Base-by-base conservation (phyloP, 1,140 invertebrate genomes). In the Bombus consobrinus region DNA sequence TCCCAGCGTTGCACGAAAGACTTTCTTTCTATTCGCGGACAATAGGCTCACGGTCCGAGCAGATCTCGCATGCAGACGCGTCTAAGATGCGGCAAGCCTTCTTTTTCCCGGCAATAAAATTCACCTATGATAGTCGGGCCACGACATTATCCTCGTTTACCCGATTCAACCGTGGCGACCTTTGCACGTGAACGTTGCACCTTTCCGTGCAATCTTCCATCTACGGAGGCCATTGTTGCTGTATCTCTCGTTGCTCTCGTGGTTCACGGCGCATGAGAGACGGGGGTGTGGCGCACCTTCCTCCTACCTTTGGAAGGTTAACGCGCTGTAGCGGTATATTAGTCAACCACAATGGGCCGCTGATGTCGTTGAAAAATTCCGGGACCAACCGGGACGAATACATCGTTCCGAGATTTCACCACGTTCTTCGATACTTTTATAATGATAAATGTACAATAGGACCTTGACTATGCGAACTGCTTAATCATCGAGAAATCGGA, bases 281-380 rank as follows among this genome's bases (percentile, higher is more conserved):
- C 85, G 89, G 83, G 85, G 83, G 91, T 87, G 83, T 86, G 92
- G 87, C 92, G 91, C 91, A 92, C 92, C 92, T 92, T 78, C 47
- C 76, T 87, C 80, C 89, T 92, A 89, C 91, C 91, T 92, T 92
- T 90, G 91, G 92, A 92, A 92, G 92, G 90, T 92, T 91, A 92
- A 92, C 87, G 85, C 81, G 87, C 87, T 84, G 72, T 62, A 64
- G 78, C 76, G 59, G 47, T 28, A 12, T 79, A 86, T 80, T 87
- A 57, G 53, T 82, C 57, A 34, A 59, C 28, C n/a, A 78, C 85
- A 77, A 69, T 37, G 62, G 37, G 41, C 66, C 79, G 15, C 39
- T n/a, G 64, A 81, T 34, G 66, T 66, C 76, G 22, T 25, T 41
- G 59, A 78, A 82, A 89, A 77, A 66, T 68, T n/a, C 3, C 25